Base-by-base conservation (phyloP, 2,888 invertebrate genomes). In the Macrophya annulata region DNA sequence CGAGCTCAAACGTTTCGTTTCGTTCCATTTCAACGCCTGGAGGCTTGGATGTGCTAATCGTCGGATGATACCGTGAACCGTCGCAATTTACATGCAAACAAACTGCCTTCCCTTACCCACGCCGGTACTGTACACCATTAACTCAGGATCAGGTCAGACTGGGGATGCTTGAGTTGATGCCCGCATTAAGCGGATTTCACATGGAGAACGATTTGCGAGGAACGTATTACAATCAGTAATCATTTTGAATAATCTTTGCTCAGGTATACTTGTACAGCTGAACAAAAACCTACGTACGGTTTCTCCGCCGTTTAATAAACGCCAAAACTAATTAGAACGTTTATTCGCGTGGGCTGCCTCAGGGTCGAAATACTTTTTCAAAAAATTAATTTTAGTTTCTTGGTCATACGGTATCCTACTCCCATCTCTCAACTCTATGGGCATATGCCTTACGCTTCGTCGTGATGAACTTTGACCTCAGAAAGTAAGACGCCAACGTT, bases 1-100 rank as follows among this genome's bases (percentile, higher is more conserved):
- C 31, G 48, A 55, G 55, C 48, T 37, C 62, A 43, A 62, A 25
- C 45, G 51, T 81, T 59, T 62, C 62, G 31, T 31, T 31, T 31
- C 31, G 81, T 59, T 62, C 62, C 45, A 12, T 62, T 62, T 45
- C 21, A 43, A 62, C n/a, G 77, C 55, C 31, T 48, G 17, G 31
- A 37, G 31, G 55, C 51, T 17, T 55, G n/a, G 55, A 77, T 51
- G 77, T 55, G 55, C 51, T 55, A 51, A 77, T 77, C 77, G 81
- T 51, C 62, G 21, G 59, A 81, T 81, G 81, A 81, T 62, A 62
- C 62, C 59, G 77, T 74, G 68, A 68, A 68, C 45, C 83, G n/a
- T 55, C 76, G 76, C 62, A 84, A 84, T 84, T 84, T 76, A 76
- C 84, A 84, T 84, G 84, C 84, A 84, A 84, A 84, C 76, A 84